These are phyloP conservation scores for Pangasius krempfi DNA, from an alignment of 2,797 vertebrate genomes.

Conservation along the genomic window DNA sequence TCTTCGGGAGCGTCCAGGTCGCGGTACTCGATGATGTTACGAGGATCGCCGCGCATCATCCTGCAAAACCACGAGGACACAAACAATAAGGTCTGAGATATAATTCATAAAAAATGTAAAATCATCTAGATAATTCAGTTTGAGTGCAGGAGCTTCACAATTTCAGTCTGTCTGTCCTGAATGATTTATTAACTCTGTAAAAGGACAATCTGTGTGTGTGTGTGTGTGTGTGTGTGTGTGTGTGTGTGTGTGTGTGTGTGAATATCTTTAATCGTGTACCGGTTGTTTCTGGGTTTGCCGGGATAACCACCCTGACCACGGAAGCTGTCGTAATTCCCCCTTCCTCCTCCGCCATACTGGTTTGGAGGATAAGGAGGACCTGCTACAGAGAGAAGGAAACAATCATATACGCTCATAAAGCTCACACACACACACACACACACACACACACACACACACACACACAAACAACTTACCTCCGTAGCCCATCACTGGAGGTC, in stretches of 20 bases:
- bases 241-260: neutral
- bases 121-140: neutral
- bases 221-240: neutral
- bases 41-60: conserved; percentile 90
- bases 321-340: conserved; percentile 90
- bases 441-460: neutral
- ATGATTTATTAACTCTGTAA: neutral
- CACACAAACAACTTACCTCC: conserved; percentile 71
- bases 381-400: conserved; percentile 58
- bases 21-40: conserved; percentile 90
- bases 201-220: neutral
- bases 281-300: conserved; percentile 87
- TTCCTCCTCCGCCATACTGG: conserved; percentile 83
- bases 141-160: no score
- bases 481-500: conserved; percentile 89
- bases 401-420: neutral
- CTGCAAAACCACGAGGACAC: conserved; percentile 61
- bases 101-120: neutral
- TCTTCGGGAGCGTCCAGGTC: conserved; percentile 93
- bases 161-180: neutral
- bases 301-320: conserved; percentile 87
- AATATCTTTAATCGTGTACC: conserved; percentile 60
- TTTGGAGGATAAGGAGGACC: conserved; percentile 86
- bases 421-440: neutral
- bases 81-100: neutral